Base-by-base conservation (phyloP, 2,797 vertebrate species). In the Anableps anableps region DNA sequence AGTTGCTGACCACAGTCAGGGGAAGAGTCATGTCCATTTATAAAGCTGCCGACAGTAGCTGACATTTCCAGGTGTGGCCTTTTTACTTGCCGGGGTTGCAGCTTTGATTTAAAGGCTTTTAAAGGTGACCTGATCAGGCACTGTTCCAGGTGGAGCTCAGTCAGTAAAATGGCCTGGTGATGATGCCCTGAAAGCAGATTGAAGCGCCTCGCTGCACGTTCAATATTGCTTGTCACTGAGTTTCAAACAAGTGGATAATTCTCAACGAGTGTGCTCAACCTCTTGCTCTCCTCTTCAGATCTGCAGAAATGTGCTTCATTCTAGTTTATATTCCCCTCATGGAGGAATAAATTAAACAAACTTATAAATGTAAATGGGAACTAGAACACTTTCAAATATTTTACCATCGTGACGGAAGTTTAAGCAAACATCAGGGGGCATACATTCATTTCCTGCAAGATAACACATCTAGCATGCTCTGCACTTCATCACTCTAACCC, bases 101-200 rank as follows among this genome's bases (percentile, higher is more conserved):
- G 77, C 87, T 87, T 82, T 92, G 85, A 87, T 91, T 91, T 90
- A 80, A 74, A 83, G 62, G 75, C 77, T 86, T 91, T 91, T 88
- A 86, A 91, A 91, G 88, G 90, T 90, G 89, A 90, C 89, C 88
- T 89, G 85, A 92, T 90, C 83, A 85, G 84, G 85, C 75, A 34
- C 81, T 53, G 72, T 80, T 88, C 88, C 87, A 84, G 87, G 80
- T 74, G 80, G 77, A 83, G 76, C 55, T 60, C 72, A 21, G 84
- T 34, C 5, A 7, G 58, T 81, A 79, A 82, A 88, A 80, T 17
- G 80, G 79, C 31, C 84, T 64, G 66, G 50, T 19, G 68, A 76
- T 77, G 43, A 75, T 82, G 74, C 76, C 80, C 77, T 75, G 80
- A 81, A 68, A 81, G 90, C 75, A 85, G 86, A 87, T 81, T 70